Evolutionary conservation across 1,140 invertebrate species (phyloP).

Genomic region (Sipha flava): DNA sequence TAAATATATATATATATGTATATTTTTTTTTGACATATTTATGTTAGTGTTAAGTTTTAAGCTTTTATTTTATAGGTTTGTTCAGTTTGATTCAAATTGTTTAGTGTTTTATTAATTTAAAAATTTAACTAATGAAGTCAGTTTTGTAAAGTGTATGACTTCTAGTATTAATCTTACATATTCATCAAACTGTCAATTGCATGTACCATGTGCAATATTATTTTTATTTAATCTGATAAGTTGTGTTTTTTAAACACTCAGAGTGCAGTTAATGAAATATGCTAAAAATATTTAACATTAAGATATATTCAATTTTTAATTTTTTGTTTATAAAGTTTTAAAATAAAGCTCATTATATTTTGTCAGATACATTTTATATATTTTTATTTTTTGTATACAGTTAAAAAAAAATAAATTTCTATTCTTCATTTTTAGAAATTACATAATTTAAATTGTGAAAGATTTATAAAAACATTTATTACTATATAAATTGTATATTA

Average conservation of each 20-base stretch:
- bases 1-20: background rate
- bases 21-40: slow-evolving; percentile 1
- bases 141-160: background rate
- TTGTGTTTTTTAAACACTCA: background rate
- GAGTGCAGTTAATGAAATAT: background rate
- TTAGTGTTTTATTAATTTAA: slow-evolving; percentile 8
- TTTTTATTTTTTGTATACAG: background rate
- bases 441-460: background rate
- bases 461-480: too few relatives aligned
- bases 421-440: background rate
- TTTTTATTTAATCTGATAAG: background rate
- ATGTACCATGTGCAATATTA: background rate
- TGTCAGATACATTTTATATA: background rate
- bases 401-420: background rate
- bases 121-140: background rate
- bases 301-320: background rate
- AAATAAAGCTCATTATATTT: slow-evolving; percentile 1
- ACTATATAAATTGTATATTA: too few relatives aligned
- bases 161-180: background rate
- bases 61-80: slow-evolving; percentile 20
- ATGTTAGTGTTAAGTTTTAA: background rate
- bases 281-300: slow-evolving; percentile 11
- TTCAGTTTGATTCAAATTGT: background rate
- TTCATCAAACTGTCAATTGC: background rate
- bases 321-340: background rate